Evolutionary conservation across 2,888 invertebrate species (phyloP).

Genomic region (Caenorhabditis imperialis): DNA sequence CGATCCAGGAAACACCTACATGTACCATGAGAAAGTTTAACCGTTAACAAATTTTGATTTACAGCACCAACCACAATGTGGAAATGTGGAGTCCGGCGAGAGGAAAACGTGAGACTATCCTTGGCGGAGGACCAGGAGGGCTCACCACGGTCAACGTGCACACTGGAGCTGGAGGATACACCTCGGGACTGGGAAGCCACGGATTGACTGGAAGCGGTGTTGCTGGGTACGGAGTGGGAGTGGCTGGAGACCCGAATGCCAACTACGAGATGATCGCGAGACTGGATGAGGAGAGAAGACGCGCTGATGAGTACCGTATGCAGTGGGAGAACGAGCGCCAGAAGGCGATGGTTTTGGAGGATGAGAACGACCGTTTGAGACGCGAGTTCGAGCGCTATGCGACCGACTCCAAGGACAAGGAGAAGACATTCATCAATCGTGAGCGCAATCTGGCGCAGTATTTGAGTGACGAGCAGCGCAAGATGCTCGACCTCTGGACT

Average conservation of each 20-base stretch:
- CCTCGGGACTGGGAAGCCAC: conserved; percentile 23
- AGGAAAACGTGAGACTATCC: conserved; percentile 43
- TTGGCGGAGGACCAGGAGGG: conserved; percentile 42
- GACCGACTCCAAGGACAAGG: conserved; percentile 72
- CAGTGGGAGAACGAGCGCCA: conserved; percentile 75
- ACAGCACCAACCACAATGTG: conserved; percentile 55
- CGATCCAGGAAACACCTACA: conserved; percentile 54
- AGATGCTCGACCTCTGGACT: conserved; percentile 77
- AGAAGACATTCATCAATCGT: conserved; percentile 68
- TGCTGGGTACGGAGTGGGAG: conserved; percentile 43
- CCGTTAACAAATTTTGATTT: not conserved
- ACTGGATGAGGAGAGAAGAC: conserved; percentile 75
- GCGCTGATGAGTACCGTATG: conserved; percentile 74
- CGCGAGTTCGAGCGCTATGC: conserved; percentile 73
- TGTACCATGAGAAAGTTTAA: conserved; percentile 14
- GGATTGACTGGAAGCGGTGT: conserved; percentile 23
- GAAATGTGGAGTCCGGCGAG: conserved; percentile 56
- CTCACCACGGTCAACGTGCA: conserved; percentile 42
- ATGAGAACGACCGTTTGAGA: conserved; percentile 73
- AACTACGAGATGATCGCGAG: conserved; percentile 74
- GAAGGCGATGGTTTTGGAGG: conserved; percentile 69
- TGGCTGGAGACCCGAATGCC: conserved; percentile 72
- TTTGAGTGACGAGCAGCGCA: conserved; percentile 76
- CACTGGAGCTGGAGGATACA: conserved; percentile 41
- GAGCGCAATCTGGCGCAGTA: conserved; percentile 77